Base-by-base conservation (phyloP, 2,888 invertebrate species). In the Pristionchus japonicus region DNA sequence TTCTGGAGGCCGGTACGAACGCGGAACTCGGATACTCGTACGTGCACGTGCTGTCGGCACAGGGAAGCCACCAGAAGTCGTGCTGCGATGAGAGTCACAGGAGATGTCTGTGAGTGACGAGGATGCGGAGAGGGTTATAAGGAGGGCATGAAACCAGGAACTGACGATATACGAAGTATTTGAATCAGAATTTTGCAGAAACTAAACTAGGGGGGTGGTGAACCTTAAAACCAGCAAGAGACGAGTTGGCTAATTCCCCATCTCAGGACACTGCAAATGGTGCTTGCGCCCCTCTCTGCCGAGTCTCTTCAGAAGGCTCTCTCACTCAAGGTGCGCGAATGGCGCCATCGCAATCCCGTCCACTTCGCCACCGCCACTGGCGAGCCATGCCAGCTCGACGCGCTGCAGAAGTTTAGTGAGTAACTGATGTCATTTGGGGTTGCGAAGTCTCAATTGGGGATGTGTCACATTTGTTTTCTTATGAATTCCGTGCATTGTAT, bases 331-430 rank as follows among this genome's bases (percentile, higher is more conserved):
- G 17, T 27, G 2, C n/a, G 20, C 11, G 34, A 70, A 52, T 74
- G 34, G 67, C 20, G 34, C 1, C 4, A 23, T 27, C 34, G 86
- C 2, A 47, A 17, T 27, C 70, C 86, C 74, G 13, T 86, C 23
- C 86, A 86, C 74, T 86, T 74, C 37, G 86, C 86, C 17, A 27
- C 74, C n/a, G 34, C 61, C 40, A 86, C 86, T 34, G 86, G 86
- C 2, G 74, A 86, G n/a, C 86, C 86, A 47, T 86, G 86, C 37
- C 86, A 86, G 23, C 15, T 86, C 74, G 86, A 86, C 31, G 74
- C 64, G 7, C 70, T 86, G 9, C 86, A 49, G 7, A 49, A 47
- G 7, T 52, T 49, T 52, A 40, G 86, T 86, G 7, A 49, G 86
- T 49, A 4, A 20, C 20, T 61, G 31, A 13, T 47, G 17, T 40